Evolutionary conservation across 2,113 vertebrate species (phyloP), one percentile per base, ranked within the genome.

Genomic region (Tenebrosternarchus preto): DNA sequence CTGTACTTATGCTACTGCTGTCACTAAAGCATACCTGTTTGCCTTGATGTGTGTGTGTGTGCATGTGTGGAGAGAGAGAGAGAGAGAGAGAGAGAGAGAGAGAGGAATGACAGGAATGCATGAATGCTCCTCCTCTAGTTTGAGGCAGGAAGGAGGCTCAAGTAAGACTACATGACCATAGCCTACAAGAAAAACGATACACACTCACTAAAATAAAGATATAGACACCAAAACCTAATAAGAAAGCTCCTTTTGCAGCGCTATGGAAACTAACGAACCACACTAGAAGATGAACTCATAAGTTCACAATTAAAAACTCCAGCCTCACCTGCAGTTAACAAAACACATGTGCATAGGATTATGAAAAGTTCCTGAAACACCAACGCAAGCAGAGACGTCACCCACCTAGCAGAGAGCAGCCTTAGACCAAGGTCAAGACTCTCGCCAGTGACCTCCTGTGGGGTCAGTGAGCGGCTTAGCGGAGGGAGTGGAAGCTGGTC

Each of bases 381-480:
- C 31, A 20, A 59, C 3, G 4, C 55, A 70, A 6, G 50, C 31
- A n/a, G 33, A 71, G 19, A 17, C 31, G 15, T 53, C 60, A 76
- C 70, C 20, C n/a, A 86, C 81, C 83, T 64, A 36, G 67, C 80
- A 67, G 72, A 57, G 7, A 96, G 89, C 74, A 98, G 90, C 72
- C 90, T 76, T 55, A 93, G 71, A 0, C 90, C 94, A 80, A 93
- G 77, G 12, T 96, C 95, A 1, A 88, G 84, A 84, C 95, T 91
- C 82, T 95, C 95, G 0, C 94, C 96, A 1, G 87, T 91, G 22
- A 93, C 84, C 88, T 98, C 96, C 3, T 93, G 93, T 72, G 77
- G 82, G 66, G 90, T 92, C 33, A 96, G 86, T 4, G 1, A 80
- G 0, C 66, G 55, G 81, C 93, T 95, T 0, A 87, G 88, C 0